Evolutionary conservation across 1,140 invertebrate species (phyloP), one percentile per base, ranked within the genome.

Genomic region (Microplitis mediator): DNA sequence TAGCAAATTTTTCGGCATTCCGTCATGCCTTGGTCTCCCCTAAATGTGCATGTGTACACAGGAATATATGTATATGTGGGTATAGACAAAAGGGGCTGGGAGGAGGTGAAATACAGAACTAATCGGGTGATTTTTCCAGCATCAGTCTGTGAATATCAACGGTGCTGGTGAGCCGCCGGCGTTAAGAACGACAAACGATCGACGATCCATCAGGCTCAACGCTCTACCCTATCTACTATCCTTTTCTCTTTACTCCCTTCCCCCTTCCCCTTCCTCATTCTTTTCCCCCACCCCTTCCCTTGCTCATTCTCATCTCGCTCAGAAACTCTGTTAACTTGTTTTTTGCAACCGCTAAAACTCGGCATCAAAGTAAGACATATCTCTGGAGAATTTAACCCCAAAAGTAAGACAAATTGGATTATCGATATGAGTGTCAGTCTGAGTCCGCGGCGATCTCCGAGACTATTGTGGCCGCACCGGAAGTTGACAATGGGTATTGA

Each of bases 101-200:
- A 23, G 61, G 61, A 23, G 34, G 65, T 35, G 71, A 51, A 61
- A 58, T 34, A 61, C 60, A 61, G 32, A 45, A 69, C 50, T 71
- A 71, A 71, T 71, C 69, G 69, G 69, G 69, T 71, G 61, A 71
- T 71, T 71, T 71, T 75, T 75, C 64, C 56, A 14, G 69, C 73
- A 75, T 75, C 73, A 75, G 73, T 75, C 70, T 51, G 73, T 75
- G 73, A 75, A 75, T 71, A 71, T 71, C 62, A 71, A 86, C 82
- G 81, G 78, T 61, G 75, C 67, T 77, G 76, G 78, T 82, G 81
- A 83, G 79, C 81, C 79, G 75, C 34, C 36, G 77, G 83, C 82
- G 79, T 81, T 87, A 86, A 87, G 84, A 84, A 86, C 84, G 85
- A 87, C 81, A 86, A 87, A 86, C 82, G 85, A 85, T 86, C 80